These are phyloP conservation scores for Tetramorium simillimum DNA, from an alignment of 1,140 invertebrate genomes.

Conservation along the genomic window DNA sequence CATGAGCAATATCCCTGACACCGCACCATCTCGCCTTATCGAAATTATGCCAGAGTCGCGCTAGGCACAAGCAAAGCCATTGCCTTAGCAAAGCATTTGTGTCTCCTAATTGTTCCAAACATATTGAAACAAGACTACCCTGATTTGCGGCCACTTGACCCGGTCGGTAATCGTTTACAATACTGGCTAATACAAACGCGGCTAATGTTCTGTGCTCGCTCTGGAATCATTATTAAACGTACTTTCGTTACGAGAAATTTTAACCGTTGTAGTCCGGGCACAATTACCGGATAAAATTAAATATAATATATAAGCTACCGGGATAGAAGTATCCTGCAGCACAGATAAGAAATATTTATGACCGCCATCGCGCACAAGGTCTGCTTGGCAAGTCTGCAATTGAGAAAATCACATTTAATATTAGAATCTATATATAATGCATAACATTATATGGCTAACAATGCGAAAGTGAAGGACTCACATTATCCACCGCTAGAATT, in stretches of 20 bases:
- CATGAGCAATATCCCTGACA: conserved; percentile 97
- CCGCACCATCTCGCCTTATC: conserved; percentile 98
- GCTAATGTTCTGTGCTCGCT: conserved; percentile 95
- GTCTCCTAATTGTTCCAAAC: conserved; percentile 92
- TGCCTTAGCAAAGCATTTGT: conserved; percentile 90
- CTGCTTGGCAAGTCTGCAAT: conserved; percentile 95
- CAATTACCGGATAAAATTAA: not conserved
- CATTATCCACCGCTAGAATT: conserved; percentile 98
- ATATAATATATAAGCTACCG: conserved; percentile 85
- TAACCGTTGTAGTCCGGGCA: not conserved
- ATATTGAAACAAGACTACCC: conserved; percentile 95
- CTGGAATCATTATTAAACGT: conserved; percentile 84
- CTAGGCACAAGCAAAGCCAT: conserved; percentile 97
- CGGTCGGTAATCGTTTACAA: conserved; percentile 94
- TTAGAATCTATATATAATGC: conserved; percentile 29
- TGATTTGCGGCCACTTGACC: conserved; percentile 96
- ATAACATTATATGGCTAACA: not conserved
- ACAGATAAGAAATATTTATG: conserved; percentile 98
- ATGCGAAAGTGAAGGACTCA: conserved; percentile 84
- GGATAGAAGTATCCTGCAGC: conserved; percentile 93
- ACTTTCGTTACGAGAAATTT: conserved; percentile 33
- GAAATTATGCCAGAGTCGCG: conserved; percentile 97
- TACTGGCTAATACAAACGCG: conserved; percentile 96
- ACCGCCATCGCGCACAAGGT: conserved; percentile 97
- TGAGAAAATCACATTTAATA: conserved; percentile 31